Base-by-base conservation (phyloP, 1,140 invertebrate genomes). In the Antheraea pernyi region DNA sequence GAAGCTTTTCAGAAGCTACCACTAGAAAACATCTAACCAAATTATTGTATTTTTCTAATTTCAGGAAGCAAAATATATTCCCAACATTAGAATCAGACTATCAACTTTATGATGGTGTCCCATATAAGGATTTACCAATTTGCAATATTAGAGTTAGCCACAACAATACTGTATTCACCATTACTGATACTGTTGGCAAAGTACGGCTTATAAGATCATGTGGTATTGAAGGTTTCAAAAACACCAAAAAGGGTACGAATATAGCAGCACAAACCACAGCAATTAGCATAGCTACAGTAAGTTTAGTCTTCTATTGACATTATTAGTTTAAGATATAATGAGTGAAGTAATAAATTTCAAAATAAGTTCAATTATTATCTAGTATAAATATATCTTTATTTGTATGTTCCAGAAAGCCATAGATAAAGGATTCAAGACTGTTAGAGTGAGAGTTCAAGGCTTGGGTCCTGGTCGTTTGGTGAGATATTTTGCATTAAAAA, bases 191-290 rank as follows among this genome's bases (percentile, higher is more conserved):
- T 67, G 94, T 94, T 89, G 97, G 96, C 58, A 80, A 75, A 11
- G 92, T 94, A 6, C 92, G 95, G 75, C 61, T 95, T 0, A 90
- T 95, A 16, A 91, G 95, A 66, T 95, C 96, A 7, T 96, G 97
- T 94, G 97, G 98, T 18, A 94, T 96, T 71, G 98, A 99, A 91
- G 98, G 98, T 30, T 99, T 98, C 83, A 99, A 98, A 90, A 97
- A 99, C 92, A 95, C 97, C 5, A 96, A 96, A 75, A 99, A 99
- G 93, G 98, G 98, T 71, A 99, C 98, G 9, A 99, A 98, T 88
- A 96, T 99, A 80, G 98, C 98, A 60, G 98, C 98, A 16, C 98
- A 99, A 92, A 96, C 98, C 46, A 97, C 98, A 65, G 98, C 97
- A 19, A 94, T 98, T 46, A 95, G 93, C 71, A 91, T 98, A 80